Evolutionary conservation across 2,888 invertebrate species (phyloP), one percentile per base, ranked within the genome.

Genomic region (Bimastos eiseni): DNA sequence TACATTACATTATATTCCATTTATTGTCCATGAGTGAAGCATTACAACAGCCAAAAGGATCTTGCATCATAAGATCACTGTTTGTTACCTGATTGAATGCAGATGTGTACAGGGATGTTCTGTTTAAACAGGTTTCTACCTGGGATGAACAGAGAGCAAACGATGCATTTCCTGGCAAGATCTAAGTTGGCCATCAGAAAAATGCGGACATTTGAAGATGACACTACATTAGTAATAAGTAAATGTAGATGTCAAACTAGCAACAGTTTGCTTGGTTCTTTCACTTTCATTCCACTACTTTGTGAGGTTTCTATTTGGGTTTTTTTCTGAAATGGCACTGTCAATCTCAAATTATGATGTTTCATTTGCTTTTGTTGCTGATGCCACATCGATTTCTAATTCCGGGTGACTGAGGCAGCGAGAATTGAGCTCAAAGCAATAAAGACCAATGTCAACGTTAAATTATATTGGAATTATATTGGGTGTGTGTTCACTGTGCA

Each of bases 81-180:
- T n/a, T n/a, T n/a, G n/a, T n/a, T n/a, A n/a, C n/a, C n/a, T n/a
- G n/a, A n/a, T n/a, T n/a, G n/a, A n/a, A n/a, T n/a, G n/a, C n/a
- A n/a, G n/a, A n/a, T n/a, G n/a, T n/a, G n/a, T n/a, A n/a, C n/a
- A n/a, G n/a, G n/a, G 30, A 33, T 55, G 21, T 36, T 93, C 93
- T 91, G 44, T 91, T 91, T 92, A 93, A n/a, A 89, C 93, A 95
- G 95, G 95, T 97, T 89, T 97, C 98, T 93, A 98, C 97, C 94
- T 98, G 98, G 98, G 96, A 98, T 94, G 96, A 96, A 49, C 98
- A 98, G 95, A 95, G 97, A 92, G 96, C 96, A 5, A 96, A 96
- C 92, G 97, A 97, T 91, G 96, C 95, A 92, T 98, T 98, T 96
- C 96, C 98, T 24, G 98, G 97, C 93, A 95, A 95, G 91, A 93